Evolutionary conservation across 2,113 vertebrate genomes (phyloP).

Genomic region (Scomber japonicus): DNA sequence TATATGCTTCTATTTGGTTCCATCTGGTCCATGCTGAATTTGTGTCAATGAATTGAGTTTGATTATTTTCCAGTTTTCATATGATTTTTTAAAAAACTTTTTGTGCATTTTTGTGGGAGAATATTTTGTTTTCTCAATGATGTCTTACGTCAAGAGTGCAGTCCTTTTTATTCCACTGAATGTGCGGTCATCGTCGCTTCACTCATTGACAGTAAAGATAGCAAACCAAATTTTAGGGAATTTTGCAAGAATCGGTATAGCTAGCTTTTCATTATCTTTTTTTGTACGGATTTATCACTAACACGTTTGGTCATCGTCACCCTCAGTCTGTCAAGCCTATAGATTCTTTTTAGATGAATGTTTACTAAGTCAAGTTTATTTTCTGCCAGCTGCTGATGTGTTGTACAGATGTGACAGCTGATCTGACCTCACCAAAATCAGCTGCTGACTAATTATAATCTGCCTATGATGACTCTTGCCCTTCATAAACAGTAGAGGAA

Average conservation of each 20-base stretch:
- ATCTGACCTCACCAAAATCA: conserved; percentile 53
- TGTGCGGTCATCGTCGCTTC: conserved; percentile 46
- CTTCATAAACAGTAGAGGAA: conserved; percentile 16
- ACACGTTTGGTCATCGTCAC: conserved; percentile 28
- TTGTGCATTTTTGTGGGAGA: conserved; percentile 59
- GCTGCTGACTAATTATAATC: conserved; percentile 31
- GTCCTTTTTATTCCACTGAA: conserved; percentile 67
- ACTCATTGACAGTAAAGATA: conserved; percentile 49
- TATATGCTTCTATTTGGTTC: conserved; percentile 44
- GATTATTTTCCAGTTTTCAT: conserved; percentile 53
- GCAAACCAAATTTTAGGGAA: conserved; percentile 61
- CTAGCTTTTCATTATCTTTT: conserved; percentile 66
- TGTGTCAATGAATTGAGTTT: conserved; percentile 54
- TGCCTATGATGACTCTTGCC: conserved; percentile 38
- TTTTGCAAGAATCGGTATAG: conserved; percentile 64
- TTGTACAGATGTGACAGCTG: conserved; percentile 30
- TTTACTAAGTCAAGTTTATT: conserved; percentile 41
- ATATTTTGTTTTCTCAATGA: conserved; percentile 53
- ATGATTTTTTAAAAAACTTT: conserved; percentile 49
- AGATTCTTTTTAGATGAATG: conserved; percentile 49
- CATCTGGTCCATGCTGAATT: conserved; percentile 44
- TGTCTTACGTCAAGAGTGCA: conserved; percentile 45
- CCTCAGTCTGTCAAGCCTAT: conserved; percentile 30
- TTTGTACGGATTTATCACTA: conserved; percentile 33
- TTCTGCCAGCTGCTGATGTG: conserved; percentile 21